These are phyloP conservation scores for Tauraco erythrolophus DNA, from an alignment of 2,113 vertebrate species.

Conservation along the genomic window DNA sequence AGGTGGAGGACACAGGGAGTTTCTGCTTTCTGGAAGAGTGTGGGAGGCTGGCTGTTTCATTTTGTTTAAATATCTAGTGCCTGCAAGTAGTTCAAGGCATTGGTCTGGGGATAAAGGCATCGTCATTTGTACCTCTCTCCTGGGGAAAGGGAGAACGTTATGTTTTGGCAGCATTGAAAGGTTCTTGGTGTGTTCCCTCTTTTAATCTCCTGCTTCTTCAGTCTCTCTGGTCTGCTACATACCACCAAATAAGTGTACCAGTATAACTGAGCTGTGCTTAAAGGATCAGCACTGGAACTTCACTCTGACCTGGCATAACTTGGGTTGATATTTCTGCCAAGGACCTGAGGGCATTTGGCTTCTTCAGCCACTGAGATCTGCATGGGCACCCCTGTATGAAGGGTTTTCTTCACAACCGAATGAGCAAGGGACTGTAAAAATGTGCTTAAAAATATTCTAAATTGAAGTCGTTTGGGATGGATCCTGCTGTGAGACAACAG, in stretches of 20 bases:
- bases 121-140: not conserved
- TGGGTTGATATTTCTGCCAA: not conserved
- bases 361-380: not conserved
- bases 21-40: not conserved
- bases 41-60: not conserved
- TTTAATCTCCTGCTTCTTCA: not conserved
- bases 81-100: not conserved
- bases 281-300: not conserved
- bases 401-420: not conserved
- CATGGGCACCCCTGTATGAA: not conserved
- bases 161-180: not conserved
- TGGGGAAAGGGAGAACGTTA: not conserved
- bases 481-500: not conserved
- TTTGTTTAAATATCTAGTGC: not conserved
- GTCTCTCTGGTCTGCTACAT: not conserved
- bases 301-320: not conserved
- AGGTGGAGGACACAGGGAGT: not conserved
- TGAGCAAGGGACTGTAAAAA: not conserved
- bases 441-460: not conserved
- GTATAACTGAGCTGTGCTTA: not conserved
- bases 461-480: not conserved
- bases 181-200: not conserved
- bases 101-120: not conserved
- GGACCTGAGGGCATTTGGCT: not conserved
- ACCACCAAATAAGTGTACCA: not conserved